Base-by-base conservation (phyloP, 1,140 invertebrate species). In the Centruroides sculpturatus region DNA sequence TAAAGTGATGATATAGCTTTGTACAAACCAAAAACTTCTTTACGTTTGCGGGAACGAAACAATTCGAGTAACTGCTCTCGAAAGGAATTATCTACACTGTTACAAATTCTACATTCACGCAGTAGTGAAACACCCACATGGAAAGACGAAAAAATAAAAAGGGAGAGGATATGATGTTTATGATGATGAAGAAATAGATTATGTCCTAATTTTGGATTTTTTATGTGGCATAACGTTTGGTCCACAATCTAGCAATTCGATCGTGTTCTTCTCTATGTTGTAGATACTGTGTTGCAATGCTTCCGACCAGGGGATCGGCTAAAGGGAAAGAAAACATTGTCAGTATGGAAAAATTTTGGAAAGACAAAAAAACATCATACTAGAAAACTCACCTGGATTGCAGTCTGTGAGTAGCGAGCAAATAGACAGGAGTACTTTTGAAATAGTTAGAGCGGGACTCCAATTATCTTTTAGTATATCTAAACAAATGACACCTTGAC, bases 251-350 rank as follows among this genome's bases (percentile, higher is more conserved):
- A 65, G 95, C 95, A 74, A 94, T 94, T 72, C 92, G 85, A 78
- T 99, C 95, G 71, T 98, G 94, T 75, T 98, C 93, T 76, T 94
- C 89, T 59, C 93, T 81, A 78, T 98, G 97, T 74, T 94, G 90
- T 66, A 96, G 79, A 79, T 95, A 98, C 81, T 98, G 92, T 65
- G 92, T 94, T 48, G 94, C 94, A 79, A 99, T 98, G 75, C 90
- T 96, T 59, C 93, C 93, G 49, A 98, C 95, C 69, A 98, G 76
- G 5, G 95, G 94, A 81, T 98, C 94, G 70, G 90, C 90, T 87
- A 36, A 6, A 52, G 6, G 5, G 7, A 57, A n/a, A 57, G 35
- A 10, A 62, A 50, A 23, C 8, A n/a, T n/a, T n/a, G 23, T 23
- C 23, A 23, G 23, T 23, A 23, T 23, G 23, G 23, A 23, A 23